Evolutionary conservation across 2,113 vertebrate genomes (phyloP).

Genomic region (Todiramphus saurophagus): DNA sequence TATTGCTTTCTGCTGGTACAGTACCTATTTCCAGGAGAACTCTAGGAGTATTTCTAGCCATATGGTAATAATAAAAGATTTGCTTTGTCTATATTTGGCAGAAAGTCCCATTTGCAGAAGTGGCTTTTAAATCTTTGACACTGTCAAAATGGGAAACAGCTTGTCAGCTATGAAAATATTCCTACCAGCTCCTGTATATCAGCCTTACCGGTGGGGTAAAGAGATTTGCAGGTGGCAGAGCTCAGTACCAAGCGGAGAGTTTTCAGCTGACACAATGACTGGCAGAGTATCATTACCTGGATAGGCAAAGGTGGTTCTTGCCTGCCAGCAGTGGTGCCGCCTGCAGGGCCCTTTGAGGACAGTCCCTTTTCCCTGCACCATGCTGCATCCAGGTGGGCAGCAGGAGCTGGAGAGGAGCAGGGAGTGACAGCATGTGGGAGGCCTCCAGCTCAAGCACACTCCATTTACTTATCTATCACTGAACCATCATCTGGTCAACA

Average conservation of each 20-base stretch:
- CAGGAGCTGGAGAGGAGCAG: rapidly evolving
- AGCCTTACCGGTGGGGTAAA: neutral
- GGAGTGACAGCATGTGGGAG: neutral
- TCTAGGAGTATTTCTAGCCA: constrained; percentile 53
- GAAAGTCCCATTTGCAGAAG: constrained; percentile 54
- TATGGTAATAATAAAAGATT: constrained; percentile 61
- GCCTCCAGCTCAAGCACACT: neutral
- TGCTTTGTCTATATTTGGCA: constrained; percentile 47
- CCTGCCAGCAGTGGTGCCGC: neutral
- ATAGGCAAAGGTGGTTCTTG: neutral
- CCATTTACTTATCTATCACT: constrained; percentile 38
- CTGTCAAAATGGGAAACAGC: constrained; percentile 43
- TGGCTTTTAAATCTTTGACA: constrained; percentile 63
- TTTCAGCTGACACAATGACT: neutral
- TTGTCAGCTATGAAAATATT: constrained; percentile 57
- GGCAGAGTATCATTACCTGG: neutral
- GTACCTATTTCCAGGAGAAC: constrained; percentile 61
- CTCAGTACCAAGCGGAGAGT: neutral
- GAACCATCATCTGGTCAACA: constrained; percentile 42
- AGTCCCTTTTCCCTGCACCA: neutral
- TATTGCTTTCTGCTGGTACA: constrained; percentile 65
- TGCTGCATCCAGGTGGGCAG: neutral
- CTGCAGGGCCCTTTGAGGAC: neutral
- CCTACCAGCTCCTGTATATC: constrained; percentile 28
- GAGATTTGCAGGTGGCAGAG: constrained; percentile 4